Evolutionary conservation across 2,797 vertebrate species (phyloP).

Genomic region (Hoplostethus atlanticus): DNA sequence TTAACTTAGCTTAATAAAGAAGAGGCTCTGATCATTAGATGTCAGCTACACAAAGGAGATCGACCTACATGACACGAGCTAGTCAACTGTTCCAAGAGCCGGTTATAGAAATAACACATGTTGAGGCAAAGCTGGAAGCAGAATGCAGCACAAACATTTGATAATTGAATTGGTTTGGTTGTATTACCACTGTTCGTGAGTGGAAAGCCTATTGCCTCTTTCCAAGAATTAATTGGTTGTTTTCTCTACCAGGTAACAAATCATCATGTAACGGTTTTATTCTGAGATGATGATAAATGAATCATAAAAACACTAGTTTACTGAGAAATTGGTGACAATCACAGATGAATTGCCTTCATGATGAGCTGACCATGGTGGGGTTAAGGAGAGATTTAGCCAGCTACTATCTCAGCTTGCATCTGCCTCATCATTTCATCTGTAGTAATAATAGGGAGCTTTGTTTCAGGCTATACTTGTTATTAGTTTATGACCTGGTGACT

Average conservation of each 20-base stretch:
- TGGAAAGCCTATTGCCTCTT: too few relatives aligned
- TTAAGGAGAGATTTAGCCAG: neutral
- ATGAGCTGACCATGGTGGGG: too few relatives aligned
- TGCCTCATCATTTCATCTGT: neutral
- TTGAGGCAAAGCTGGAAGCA: neutral
- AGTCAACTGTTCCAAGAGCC: constrained; percentile 6
- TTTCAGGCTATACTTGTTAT: neutral
- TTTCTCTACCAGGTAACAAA: too few relatives aligned
- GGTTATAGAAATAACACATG: constrained; percentile 17
- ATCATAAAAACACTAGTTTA: too few relatives aligned
- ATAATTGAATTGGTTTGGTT: too few relatives aligned
- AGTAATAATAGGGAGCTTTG: neutral
- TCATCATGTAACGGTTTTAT: too few relatives aligned
- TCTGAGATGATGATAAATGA: too few relatives aligned
- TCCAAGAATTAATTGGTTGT: too few relatives aligned
- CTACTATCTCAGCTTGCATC: neutral
- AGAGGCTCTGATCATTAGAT: neutral
- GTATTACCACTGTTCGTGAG: too few relatives aligned
- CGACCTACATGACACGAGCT: constrained; percentile 11
- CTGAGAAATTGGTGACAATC: too few relatives aligned
- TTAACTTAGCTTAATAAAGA: neutral
- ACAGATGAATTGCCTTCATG: too few relatives aligned
- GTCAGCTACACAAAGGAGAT: constrained; percentile 15
- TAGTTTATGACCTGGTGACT: neutral
- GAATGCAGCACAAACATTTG: neutral